Evolutionary conservation across 2,797 vertebrate genomes (phyloP).

Genomic region (Sebastes kiyomatsui): DNA sequence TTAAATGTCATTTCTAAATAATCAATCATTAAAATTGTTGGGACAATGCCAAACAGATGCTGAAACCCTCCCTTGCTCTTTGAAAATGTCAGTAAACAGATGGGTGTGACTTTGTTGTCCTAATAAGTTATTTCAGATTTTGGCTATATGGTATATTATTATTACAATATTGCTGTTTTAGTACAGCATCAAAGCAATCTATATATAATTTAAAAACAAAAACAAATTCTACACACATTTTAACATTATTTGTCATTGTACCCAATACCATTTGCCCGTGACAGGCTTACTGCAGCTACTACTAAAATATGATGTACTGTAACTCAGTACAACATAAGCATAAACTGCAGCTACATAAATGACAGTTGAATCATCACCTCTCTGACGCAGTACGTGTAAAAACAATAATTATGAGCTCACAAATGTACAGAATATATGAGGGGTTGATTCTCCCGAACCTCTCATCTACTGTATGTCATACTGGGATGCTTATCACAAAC

Average conservation of each 20-base stretch:
- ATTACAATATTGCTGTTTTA: slow-evolving; percentile 7
- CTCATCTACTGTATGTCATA: neutral
- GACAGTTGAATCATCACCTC: slow-evolving; percentile 35
- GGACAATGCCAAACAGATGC: neutral
- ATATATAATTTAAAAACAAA: neutral
- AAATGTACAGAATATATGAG: neutral
- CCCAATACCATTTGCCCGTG: neutral
- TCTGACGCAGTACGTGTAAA: neutral
- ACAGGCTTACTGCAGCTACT: neutral
- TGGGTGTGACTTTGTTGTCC: neutral
- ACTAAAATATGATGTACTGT: slow-evolving; percentile 3
- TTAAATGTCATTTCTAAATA: neutral
- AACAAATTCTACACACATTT: neutral
- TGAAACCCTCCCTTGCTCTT: neutral
- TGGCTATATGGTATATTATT: neutral
- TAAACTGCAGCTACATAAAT: slow-evolving; percentile 18
- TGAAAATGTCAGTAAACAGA: neutral
- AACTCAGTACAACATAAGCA: slow-evolving; percentile 20
- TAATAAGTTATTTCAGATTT: neutral
- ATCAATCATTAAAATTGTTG: neutral
- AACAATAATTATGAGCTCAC: slow-evolving; percentile 4
- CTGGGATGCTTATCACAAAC: neutral
- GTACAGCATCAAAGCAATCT: slow-evolving; percentile 4
- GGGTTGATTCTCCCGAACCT: neutral
- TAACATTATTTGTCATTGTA: neutral